phyloP scores from a whole-genome alignment of 1,140 invertebrate species.

The Drosophila tsacasi region DNA sequence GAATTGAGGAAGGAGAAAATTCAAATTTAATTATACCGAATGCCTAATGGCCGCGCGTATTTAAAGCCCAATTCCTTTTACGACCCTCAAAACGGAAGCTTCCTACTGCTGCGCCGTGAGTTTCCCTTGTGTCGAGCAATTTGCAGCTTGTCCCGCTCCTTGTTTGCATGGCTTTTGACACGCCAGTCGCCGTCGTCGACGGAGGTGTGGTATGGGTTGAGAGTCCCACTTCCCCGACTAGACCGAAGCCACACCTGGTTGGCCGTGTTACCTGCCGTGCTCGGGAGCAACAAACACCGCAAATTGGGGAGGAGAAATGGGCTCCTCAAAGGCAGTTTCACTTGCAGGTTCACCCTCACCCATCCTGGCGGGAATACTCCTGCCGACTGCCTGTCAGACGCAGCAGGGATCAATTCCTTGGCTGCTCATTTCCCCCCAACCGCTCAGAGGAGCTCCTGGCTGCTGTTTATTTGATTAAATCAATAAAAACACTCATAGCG shows the following conservation, averaged over 20 bases:
- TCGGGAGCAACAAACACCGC: conserved; percentile 9
- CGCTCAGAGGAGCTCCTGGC: background rate
- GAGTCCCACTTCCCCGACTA: background rate
- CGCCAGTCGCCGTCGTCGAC: conserved; percentile 12
- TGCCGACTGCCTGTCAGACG: conserved; percentile 17
- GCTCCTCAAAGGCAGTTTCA: background rate
- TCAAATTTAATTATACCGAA: conserved; percentile 62
- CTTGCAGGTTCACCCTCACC: background rate
- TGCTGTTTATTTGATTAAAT: conserved; percentile 63
- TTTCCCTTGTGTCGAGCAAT: conserved; percentile 34
- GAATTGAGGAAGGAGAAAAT: conserved; percentile 14
- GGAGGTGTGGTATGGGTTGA: background rate
- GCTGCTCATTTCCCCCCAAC: conserved; percentile 16
- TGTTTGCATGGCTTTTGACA: conserved; percentile 54
- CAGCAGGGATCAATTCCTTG: conserved; percentile 29
- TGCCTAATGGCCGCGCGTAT: conserved; percentile 39
- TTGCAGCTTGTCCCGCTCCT: conserved; percentile 33
- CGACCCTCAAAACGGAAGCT: conserved; percentile 45
- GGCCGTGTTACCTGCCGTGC: background rate
- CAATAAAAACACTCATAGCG: conserved; percentile 63
- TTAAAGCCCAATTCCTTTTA: conserved; percentile 54
- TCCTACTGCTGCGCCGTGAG: conserved; percentile 12
- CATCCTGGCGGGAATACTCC: background rate
- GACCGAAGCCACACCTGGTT: conserved; percentile 14
- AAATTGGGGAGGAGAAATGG: conserved; percentile 1